These are phyloP conservation scores for Phodopus roborovskii DNA, from an alignment of 2,113 vertebrate genomes.

Conservation along the genomic window DNA sequence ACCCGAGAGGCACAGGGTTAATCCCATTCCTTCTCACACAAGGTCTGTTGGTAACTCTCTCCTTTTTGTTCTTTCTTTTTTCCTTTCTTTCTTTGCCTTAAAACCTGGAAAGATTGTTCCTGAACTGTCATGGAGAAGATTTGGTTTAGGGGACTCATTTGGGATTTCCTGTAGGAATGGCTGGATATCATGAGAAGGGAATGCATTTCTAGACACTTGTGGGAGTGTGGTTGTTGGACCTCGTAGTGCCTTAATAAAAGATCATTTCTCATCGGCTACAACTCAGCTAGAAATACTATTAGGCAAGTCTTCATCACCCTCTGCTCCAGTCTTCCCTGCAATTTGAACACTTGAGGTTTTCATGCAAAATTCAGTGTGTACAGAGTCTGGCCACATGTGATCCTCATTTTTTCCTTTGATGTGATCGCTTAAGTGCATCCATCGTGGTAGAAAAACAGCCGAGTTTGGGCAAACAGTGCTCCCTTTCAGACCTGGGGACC, in stretches of 20 bases:
- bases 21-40: not conserved
- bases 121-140: constrained; percentile 55
- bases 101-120: constrained; percentile 43
- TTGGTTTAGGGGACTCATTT: constrained; percentile 17
- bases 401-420: constrained; percentile 30
- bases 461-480: constrained; percentile 62
- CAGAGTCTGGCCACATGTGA: constrained; percentile 47
- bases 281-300: constrained; percentile 59
- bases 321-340: constrained; percentile 20
- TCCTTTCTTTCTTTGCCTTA: no score
- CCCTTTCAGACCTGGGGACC: constrained; percentile 34
- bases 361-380: constrained; percentile 52
- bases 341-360: constrained; percentile 66
- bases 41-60: not conserved
- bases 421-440: constrained; percentile 4
- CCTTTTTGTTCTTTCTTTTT: not conserved
- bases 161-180: constrained; percentile 52
- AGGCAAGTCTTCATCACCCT: not conserved
- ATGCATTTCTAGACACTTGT: constrained; percentile 59
- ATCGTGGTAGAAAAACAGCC: constrained; percentile 42
- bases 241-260: constrained; percentile 69
- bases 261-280: constrained; percentile 62
- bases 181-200: constrained; percentile 50
- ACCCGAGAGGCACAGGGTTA: not conserved
- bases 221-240: constrained; percentile 65